Evolutionary conservation across 2,888 invertebrate species (phyloP), one percentile per base, ranked within the genome.

Genomic region (Eugnorisma glareosa): DNA sequence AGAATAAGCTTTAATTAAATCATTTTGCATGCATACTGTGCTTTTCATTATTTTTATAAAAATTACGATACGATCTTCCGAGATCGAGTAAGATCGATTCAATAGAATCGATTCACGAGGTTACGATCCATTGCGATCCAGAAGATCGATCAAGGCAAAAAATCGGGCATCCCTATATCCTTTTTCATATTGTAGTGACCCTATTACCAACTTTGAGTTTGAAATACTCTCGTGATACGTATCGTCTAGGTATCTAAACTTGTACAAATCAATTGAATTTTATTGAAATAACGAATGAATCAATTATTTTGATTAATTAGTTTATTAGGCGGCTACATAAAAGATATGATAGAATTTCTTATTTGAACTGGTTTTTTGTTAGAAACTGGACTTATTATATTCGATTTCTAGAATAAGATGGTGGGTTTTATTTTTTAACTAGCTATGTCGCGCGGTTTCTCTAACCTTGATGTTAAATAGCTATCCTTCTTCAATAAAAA

Each of bases 321-420:
- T 1, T 54, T 40, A 57, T 8, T 0, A 11, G 31, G 15, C 69
- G 63, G 77, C 45, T 40, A 31, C 21, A 64, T 69, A 24, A 64
- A 63, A 54, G 24, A 45, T 77, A 63, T 68, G 43, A 21, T 45
- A 63, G 43, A 63, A 69, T 77, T 68, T 68, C 68, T 35, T 59
- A 54, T 35, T 45, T 21, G 6, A 63, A 54, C 51, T 13, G 68
- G 63, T 68, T 54, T 77, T 77, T 24, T 21, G 28, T 51, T 43
- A 1, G 5, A 43, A 61, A 67, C 28, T 43, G 18, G 15, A 67
- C 37, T 45, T 35, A 35, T 31, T 57, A 51, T 21, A 24, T 28
- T 21, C 11, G 15, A 10, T 43, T n/a, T 43, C 43, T 57, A 8
- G 43, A 35, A 70, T 11, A 43, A 43, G 13, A 43, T 13, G 15